Percentiles rank a stretch among this genome's conserved stretches.
Conservation (phyloP, 2,797 vertebrate species). For the Antennarius maculatus region DNA sequence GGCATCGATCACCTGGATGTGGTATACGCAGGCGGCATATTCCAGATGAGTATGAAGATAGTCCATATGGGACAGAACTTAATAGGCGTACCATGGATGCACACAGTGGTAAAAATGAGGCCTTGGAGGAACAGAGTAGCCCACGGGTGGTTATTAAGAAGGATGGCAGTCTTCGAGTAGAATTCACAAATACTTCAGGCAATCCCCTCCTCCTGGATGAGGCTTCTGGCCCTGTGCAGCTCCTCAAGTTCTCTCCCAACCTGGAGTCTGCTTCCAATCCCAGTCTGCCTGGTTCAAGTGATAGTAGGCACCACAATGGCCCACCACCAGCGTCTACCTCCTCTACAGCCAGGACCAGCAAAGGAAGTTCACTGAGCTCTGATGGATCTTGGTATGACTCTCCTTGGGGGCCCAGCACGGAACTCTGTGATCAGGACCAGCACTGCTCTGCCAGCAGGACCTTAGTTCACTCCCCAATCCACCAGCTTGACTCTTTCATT, state of each 20-base stretch:
- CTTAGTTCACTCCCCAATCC: conserved; percentile 76
- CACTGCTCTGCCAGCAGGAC: conserved; percentile 74
- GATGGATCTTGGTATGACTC: conserved; percentile 96
- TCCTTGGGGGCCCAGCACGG: conserved; percentile 88
- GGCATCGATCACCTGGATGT: conserved; percentile 63
- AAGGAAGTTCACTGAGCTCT: conserved; percentile 92
- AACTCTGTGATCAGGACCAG: conserved; percentile 85
- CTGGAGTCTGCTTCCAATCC: conserved; percentile 80
- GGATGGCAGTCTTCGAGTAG: conserved; percentile 90
- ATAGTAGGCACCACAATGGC: conserved; percentile 62
- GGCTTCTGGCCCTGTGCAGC: conserved; percentile 87
- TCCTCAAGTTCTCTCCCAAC: conserved; percentile 91
- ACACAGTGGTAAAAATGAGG: conserved; percentile 69
- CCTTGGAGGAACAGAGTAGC: conserved; percentile 84
- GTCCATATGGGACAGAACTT: conserved; percentile 77
- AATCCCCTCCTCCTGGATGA: conserved; percentile 76
- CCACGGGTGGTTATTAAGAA: conserved; percentile 93
- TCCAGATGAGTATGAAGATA: conserved; percentile 80
- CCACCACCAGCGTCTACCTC: conserved; percentile 80
- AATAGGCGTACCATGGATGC: conserved; percentile 81
- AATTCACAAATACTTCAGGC: conserved; percentile 88
- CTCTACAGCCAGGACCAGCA: conserved; percentile 88
- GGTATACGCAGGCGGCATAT: conserved; percentile 73
- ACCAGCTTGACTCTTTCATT: conserved; percentile 79
- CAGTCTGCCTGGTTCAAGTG: conserved; percentile 74